Evolutionary conservation across 1,140 invertebrate genomes (phyloP).

Genomic region (Formica exsecta): DNA sequence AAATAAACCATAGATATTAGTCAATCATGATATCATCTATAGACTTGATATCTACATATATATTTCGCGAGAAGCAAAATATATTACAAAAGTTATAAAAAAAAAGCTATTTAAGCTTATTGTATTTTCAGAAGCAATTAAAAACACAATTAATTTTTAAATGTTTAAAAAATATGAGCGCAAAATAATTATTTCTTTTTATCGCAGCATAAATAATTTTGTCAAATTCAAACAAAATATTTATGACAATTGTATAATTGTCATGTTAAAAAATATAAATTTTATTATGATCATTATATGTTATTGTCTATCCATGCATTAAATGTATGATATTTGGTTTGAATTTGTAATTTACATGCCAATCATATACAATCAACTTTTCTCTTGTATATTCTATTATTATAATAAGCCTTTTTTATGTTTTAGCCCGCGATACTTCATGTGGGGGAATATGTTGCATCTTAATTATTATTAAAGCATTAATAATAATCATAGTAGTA

Average conservation of each 20-base stretch:
- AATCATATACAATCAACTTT: background rate
- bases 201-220: background rate
- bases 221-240: background rate
- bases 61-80: background rate
- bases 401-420: background rate
- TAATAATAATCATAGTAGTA: too few species aligned
- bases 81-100: background rate
- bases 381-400: background rate
- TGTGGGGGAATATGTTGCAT: too few species aligned
- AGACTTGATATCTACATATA: too few species aligned
- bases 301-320: background rate
- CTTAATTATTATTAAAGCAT: too few species aligned
- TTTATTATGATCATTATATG: background rate
- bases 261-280: background rate
- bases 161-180: background rate
- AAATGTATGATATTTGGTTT: background rate
- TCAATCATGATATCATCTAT: background rate
- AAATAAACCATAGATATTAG: background rate
- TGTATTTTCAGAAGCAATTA: background rate
- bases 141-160: background rate
- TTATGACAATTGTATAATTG: background rate
- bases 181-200: background rate
- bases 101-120: background rate
- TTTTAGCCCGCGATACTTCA: background rate
- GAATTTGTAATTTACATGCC: background rate